Evolutionary conservation across 2,888 invertebrate species (phyloP), one percentile per base, ranked within the genome.

Genomic region (Ethmia dodecea): DNA sequence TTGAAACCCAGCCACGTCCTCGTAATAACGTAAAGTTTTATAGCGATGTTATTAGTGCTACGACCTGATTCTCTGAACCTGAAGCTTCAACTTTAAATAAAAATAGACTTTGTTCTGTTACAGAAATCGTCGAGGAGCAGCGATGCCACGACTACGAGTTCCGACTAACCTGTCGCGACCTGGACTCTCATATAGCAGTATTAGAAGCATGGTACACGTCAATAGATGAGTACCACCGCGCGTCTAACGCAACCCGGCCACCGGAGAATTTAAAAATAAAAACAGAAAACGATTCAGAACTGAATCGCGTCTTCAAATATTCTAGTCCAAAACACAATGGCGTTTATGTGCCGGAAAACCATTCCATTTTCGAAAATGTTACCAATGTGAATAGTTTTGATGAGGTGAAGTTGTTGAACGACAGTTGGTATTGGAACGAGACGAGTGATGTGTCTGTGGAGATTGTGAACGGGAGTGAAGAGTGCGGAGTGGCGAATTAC

Each of bases 91-190:
- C n/a, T n/a, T n/a, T n/a, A n/a, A n/a, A n/a, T n/a, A n/a, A n/a
- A n/a, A n/a, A n/a, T n/a, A n/a, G n/a, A n/a, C n/a, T n/a, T 22
- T 22, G 14, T 40, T 40, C 69, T 57, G 57, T 88, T 89, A 4
- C 87, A 91, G 91, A 91, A 87, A 88, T 89, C 49, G 90, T 91
- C 37, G 88, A 89, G 63, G 89, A 89, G 56, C 88, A 86, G 55
- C 88, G 88, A 56, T 90, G 90, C 57, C 83, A 89, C 66, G 87
- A 89, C 56, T 87, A 78, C 61, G 86, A 86, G 55, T 87, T 91
- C 55, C 83, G 89, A 13, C 71, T 91, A 28, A 91, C 90, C 3
- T 91, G 91, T 52, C 88, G 90, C 16, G 88, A 89, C 41, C 65
- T 91, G 44, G 88, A 89, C 64, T 86, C 90, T 2, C 88, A 89